phyloP scores from a whole-genome alignment of 2,888 invertebrate species.

The Heteropelma amictum region DNA sequence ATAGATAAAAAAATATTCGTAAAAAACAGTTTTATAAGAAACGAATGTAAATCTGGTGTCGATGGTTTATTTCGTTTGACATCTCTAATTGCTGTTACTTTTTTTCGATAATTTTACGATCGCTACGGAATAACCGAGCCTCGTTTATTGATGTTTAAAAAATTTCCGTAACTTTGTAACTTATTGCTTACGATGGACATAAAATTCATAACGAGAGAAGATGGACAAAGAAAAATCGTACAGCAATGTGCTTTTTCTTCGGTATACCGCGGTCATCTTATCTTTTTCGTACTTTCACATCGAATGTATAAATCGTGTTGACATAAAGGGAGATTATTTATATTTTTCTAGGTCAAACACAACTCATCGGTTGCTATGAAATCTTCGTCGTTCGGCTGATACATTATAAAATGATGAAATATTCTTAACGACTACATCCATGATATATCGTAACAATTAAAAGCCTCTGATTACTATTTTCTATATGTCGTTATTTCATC shows the following conservation, averaged over 20 bases:
- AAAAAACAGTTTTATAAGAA: too few species aligned
- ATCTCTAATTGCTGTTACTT: too few species aligned
- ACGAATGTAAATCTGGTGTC: too few species aligned
- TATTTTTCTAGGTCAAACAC: constrained; percentile 45
- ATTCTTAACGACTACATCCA: too few species aligned
- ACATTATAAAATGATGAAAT: constrained; percentile 9
- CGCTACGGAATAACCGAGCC: too few species aligned
- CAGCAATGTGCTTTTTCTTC: constrained; percentile 21
- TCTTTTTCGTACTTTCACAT: neutral
- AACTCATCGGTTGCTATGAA: constrained; percentile 8
- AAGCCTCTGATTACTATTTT: too few species aligned
- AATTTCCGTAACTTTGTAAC: too few species aligned
- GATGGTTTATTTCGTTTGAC: too few species aligned
- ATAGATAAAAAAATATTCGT: too few species aligned
- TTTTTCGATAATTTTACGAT: too few species aligned
- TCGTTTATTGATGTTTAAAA: neutral
- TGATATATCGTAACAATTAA: too few species aligned
- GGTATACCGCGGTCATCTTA: neutral
- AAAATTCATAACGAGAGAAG: neutral
- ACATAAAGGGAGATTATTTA: constrained; percentile 26
- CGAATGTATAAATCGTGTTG: constrained; percentile 24
- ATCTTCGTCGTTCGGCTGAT: neutral
- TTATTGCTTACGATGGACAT: neutral
- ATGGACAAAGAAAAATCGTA: neutral
- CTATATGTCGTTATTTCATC: too few species aligned